phyloP scores from a whole-genome alignment of 2,888 invertebrate species.

The Agapostemon virescens region DNA sequence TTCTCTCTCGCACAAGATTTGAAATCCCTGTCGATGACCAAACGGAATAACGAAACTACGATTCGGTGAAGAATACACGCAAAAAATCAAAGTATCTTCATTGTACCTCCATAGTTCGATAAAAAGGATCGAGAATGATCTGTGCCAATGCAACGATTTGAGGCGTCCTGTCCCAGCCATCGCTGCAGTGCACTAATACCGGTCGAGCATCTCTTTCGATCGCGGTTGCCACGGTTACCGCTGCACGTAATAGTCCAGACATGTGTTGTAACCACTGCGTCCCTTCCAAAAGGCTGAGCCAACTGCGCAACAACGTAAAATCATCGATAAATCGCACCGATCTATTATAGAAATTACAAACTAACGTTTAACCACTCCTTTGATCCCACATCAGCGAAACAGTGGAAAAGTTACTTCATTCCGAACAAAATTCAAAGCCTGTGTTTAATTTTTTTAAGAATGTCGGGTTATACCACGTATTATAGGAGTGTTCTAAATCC shows the following conservation, averaged over 20 bases:
- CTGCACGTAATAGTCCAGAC: conserved; percentile 90
- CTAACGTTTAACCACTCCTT: neutral
- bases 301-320: conserved; percentile 82
- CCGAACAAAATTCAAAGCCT: no score
- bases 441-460: no score
- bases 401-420: neutral
- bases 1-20: conserved; percentile 95
- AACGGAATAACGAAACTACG: conserved; percentile 18
- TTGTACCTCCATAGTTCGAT: conserved; percentile 92
- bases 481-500: no score
- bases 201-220: conserved; percentile 91
- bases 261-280: conserved; percentile 96
- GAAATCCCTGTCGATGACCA: conserved; percentile 88
- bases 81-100: conserved; percentile 36
- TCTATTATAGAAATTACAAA: neutral
- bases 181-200: conserved; percentile 98
- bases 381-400: neutral
- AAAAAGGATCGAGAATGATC: conserved; percentile 95
- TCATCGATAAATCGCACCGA: neutral
- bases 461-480: no score
- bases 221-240: conserved; percentile 89
- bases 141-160: conserved; percentile 97
- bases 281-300: conserved; percentile 93
- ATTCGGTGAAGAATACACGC: conserved; percentile 9
- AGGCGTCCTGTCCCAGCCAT: conserved; percentile 99